A percentile compares a stretch with the other conserved stretches of the same genome.
Evolutionary conservation across 2,888 invertebrate species (phyloP).

Genomic region (Acheta domesticus): DNA sequence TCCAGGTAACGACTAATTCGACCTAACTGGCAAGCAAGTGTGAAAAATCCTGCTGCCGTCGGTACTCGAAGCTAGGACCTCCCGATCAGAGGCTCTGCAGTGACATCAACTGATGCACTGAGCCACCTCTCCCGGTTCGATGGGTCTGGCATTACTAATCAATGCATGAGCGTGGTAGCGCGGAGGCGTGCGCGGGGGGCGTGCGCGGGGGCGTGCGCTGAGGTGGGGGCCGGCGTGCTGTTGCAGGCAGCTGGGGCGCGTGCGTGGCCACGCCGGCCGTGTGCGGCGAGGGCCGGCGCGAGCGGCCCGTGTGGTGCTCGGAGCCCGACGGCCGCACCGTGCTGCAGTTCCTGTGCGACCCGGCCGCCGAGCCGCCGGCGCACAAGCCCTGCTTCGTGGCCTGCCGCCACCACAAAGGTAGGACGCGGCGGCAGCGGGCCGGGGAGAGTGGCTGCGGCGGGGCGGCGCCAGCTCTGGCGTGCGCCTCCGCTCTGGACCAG

Average conservation of each 20-base stretch:
- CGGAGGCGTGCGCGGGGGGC: background rate
- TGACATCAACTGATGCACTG: too few relatives aligned
- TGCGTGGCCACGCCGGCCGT: conserved; percentile 40
- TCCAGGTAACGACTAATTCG: too few relatives aligned
- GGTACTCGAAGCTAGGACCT: too few relatives aligned
- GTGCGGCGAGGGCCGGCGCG: conserved; percentile 42
- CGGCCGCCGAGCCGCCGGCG: conserved; percentile 39
- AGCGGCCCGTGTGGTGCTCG: conserved; percentile 42
- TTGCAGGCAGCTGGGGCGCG: conserved; percentile 41
- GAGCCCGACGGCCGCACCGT: conserved; percentile 40
- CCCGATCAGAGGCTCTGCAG: too few relatives aligned
- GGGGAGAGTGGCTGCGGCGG: background rate
- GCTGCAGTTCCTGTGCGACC: conserved; percentile 40
- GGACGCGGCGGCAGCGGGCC: background rate
- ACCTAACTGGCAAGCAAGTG: too few relatives aligned
- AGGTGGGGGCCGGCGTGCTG: background rate
- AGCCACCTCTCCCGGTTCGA: too few relatives aligned
- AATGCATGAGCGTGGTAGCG: too few relatives aligned
- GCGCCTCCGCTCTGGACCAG: too few relatives aligned
- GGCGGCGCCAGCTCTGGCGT: too few relatives aligned
- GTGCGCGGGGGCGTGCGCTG: background rate
- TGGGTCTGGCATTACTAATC: too few relatives aligned
- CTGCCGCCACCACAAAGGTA: conserved; percentile 40
- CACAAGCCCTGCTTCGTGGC: conserved; percentile 42
- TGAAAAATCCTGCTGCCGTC: too few relatives aligned